phyloP scores from a whole-genome alignment of 2,888 invertebrate species.

The Clitarchus hookeri region DNA sequence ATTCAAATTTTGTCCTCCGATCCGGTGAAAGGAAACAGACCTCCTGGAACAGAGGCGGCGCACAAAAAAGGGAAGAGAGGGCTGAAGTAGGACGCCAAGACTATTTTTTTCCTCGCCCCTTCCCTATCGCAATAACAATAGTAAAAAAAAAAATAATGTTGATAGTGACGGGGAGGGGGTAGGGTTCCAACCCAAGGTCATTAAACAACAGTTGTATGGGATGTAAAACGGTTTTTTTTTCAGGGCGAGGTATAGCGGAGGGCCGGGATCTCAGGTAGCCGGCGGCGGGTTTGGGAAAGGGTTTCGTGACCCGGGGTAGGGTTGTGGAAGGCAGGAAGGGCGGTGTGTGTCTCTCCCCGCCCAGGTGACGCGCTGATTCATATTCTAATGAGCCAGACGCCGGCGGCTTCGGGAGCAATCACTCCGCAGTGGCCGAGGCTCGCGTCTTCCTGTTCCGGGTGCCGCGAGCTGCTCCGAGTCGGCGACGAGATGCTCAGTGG shows the following conservation, averaged over 20 bases:
- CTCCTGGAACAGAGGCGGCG: conserved; percentile 2
- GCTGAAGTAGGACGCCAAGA: conserved; percentile 25
- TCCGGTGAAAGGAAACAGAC: conserved; percentile 24
- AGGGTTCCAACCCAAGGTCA: conserved; percentile 18
- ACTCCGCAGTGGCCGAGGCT: neutral
- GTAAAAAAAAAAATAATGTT: conserved; percentile 19
- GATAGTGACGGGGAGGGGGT: neutral
- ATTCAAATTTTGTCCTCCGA: conserved; percentile 25
- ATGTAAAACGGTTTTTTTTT: conserved; percentile 20
- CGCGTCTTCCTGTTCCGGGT: conserved; percentile 24
- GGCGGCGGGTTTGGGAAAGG: neutral
- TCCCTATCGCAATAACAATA: conserved; percentile 21
- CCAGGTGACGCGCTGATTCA: conserved; percentile 21
- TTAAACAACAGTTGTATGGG: conserved; percentile 25
- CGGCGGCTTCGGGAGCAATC: neutral
- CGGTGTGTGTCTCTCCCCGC: neutral
- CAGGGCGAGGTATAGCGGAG: neutral
- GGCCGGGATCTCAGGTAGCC: neutral
- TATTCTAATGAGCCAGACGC: conserved; percentile 23
- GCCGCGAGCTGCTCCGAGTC: neutral
- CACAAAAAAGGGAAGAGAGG: neutral
- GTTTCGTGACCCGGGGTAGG: neutral
- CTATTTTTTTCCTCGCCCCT: conserved; percentile 21
- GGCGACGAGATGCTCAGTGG: neutral
- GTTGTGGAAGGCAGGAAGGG: conserved; percentile 7